These are phyloP conservation scores for Drosophila helvetica DNA, from an alignment of 2,888 invertebrate species.

Conservation along the genomic window DNA sequence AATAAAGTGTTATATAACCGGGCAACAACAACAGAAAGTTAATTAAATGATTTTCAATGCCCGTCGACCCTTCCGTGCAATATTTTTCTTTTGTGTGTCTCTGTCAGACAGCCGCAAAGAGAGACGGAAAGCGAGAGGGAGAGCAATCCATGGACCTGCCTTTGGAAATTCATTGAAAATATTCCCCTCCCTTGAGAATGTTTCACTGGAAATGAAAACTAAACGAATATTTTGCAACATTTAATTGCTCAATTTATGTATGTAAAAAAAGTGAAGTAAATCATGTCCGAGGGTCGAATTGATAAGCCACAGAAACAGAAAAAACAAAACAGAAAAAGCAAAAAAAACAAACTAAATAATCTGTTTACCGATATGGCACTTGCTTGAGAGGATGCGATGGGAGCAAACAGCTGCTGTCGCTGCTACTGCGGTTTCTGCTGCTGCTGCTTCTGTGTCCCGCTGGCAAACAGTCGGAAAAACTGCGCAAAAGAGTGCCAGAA, in stretches of 20 bases:
- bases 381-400: background rate
- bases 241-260: conserved; percentile 46
- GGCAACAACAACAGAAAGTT: conserved; percentile 43
- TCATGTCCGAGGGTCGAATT: conserved; percentile 39
- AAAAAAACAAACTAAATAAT: conserved; percentile 37
- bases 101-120: conserved; percentile 24
- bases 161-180: conserved; percentile 30
- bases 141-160: background rate
- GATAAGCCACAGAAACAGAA: conserved; percentile 25
- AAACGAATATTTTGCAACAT: conserved; percentile 37
- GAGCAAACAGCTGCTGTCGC: background rate
- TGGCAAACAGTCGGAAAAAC: conserved; percentile 33
- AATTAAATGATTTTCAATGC: conserved; percentile 78
- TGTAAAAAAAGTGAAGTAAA: conserved; percentile 7
- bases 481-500: conserved; percentile 1
- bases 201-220: conserved; percentile 24
- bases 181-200: conserved; percentile 16
- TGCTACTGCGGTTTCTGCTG: background rate
- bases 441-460: conserved; percentile 6
- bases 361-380: conserved; percentile 13
- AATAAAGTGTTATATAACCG: conserved; percentile 64
- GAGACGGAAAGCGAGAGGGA: conserved; percentile 24
- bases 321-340: conserved; percentile 3
- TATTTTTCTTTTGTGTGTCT: conserved; percentile 58
- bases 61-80: conserved; percentile 46